Evolutionary conservation across 2,797 vertebrate species (phyloP), one percentile per base, ranked within the genome.

Genomic region (Morus bassanus): DNA sequence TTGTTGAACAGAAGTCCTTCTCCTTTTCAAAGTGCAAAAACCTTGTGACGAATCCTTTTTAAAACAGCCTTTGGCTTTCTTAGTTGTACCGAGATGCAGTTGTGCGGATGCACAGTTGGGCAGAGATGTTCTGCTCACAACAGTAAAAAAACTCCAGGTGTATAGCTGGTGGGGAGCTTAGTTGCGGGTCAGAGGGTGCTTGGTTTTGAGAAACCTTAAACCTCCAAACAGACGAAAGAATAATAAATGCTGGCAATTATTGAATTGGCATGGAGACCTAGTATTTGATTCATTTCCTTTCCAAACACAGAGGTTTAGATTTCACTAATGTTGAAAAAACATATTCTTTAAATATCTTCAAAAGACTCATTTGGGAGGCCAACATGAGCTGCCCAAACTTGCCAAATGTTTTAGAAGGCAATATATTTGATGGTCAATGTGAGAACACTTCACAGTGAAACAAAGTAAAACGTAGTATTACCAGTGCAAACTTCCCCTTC

Each of bases 151-250:
- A 39, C 33, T 45, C 13, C 22, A 56, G 5, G 19, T 21, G 4
- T 19, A 69, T 2, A 77, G 27, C 1, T 39, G 39, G 17, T 35
- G 33, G 7, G 23, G 27, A 81, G 24, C 8, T 85, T 28, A 27
- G 33, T 0, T 64, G 18, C 43, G 43, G 4, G 4, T 10, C 1
- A 5, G 18, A 7, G 13, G 16, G 8, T 21, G 25, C 3, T 70
- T 28, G 8, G 14, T 89, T 88, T 13, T 51, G 39, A 82, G 57
- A 81, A 64, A 23, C 9, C 30, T 86, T 74, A 56, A 88, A 48
- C 13, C 27, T 82, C 65, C 37, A 81, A 78, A 76, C 7, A 70
- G 33, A 69, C 18, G 77, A 43, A 46, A 51, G 28, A 77, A 60
- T 19, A 51, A 88, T 4, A 6, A 91, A 82, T 39, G 54, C 21